Evolutionary conservation across 2,888 invertebrate species (phyloP).

Genomic region (Hirtodrosophila histrioides): DNA sequence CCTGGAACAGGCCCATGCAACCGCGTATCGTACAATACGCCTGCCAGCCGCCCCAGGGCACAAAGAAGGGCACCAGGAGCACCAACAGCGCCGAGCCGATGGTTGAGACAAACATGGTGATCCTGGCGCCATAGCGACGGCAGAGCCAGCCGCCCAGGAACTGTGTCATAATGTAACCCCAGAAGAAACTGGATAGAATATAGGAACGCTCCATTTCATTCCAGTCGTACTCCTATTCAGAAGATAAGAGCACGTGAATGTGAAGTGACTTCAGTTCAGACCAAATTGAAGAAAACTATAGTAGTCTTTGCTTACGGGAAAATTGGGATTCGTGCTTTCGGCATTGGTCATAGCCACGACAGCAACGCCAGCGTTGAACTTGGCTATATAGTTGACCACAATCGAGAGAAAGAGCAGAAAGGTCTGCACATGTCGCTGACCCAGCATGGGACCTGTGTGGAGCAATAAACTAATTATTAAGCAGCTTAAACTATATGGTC

Average conservation of each 20-base stretch:
- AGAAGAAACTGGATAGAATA: slow-evolving; percentile 90
- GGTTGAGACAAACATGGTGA: slow-evolving; percentile 86
- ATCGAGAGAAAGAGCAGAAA: slow-evolving; percentile 87
- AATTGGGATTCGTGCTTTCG: slow-evolving; percentile 84
- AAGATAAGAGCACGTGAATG: no score
- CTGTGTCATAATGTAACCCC: slow-evolving; percentile 89
- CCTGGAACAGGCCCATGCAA: slow-evolving; percentile 88
- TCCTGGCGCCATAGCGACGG: slow-evolving; percentile 88
- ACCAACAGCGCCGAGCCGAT: slow-evolving; percentile 88
- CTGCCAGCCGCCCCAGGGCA: slow-evolving; percentile 87
- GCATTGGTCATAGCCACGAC: slow-evolving; percentile 90
- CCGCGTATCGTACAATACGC: slow-evolving; percentile 87
- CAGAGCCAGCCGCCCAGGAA: slow-evolving; percentile 89
- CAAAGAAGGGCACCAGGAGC: slow-evolving; percentile 88
- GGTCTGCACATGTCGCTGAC: slow-evolving; percentile 88
- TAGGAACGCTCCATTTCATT: slow-evolving; percentile 85
- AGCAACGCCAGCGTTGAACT: slow-evolving; percentile 89
- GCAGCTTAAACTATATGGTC: background rate
- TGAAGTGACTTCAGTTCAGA: no score
- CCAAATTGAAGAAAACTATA: background rate
- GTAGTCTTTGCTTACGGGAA: slow-evolving; percentile 83
- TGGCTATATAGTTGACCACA: slow-evolving; percentile 87
- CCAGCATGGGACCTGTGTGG: slow-evolving; percentile 84
- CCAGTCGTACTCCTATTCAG: slow-evolving; percentile 83
- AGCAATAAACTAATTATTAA: background rate